Base-by-base conservation (phyloP, 2,113 vertebrate species). In the human region DNA sequence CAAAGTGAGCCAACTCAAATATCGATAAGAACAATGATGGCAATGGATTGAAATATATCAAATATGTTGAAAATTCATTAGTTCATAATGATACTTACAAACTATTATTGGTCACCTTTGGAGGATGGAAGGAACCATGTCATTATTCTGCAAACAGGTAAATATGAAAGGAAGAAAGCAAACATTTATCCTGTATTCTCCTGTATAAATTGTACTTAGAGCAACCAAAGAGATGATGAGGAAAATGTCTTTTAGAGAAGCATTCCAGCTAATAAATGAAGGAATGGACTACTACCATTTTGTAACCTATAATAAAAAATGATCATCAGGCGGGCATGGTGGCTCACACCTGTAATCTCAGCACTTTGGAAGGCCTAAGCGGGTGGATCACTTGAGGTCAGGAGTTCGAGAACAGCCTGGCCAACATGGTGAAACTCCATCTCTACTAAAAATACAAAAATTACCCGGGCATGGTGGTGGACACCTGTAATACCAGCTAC, bases 81-180 rank as follows among this genome's bases (percentile, higher is more conserved):
- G 48, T 87, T 95, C 35, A 87, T 83, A 80, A 90, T 72, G 70
- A 80, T 88, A 92, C 79, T 95, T 92, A 95, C 22, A 94, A 94
- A 95, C 50, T 86, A 95, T 93, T 93, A 96, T 22, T 68, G 52
- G 59, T 89, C 75, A 95, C 83, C 45, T 89, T 94, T 97, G 88
- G 50, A 93, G 57, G 70, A 81, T 81, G 32, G 76, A 88, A 35
- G 45, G 27, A 89, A 95, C 61, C 68, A 96, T 90, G 81, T 61
- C 70, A 95, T 90, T 95, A 95, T n/a, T 94, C 91, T 72, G 7
- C 61, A 96, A 89, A 83, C 8, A 82, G 82, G 84, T 87, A 85
- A 80, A 93, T 90, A 90, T 43, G 87, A 97, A 92, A 86, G 48
- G 50, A 70, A 90, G 90, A 76, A 94, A 90, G 64, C 48, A 98